Evolutionary conservation across 2,797 vertebrate genomes (phyloP).

Genomic region (Xenentodon cancila): DNA sequence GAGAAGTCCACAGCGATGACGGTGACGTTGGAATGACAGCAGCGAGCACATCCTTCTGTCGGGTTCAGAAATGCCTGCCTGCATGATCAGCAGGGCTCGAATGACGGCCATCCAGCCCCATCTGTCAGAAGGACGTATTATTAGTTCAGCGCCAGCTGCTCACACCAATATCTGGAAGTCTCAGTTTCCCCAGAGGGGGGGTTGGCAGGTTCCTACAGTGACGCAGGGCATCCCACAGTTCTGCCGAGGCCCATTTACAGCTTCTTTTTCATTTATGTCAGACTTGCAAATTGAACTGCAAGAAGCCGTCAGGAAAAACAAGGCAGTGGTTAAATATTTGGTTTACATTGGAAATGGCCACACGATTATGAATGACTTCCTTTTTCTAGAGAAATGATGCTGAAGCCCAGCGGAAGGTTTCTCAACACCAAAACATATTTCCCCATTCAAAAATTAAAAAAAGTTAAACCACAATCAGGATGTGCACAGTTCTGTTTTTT

Average conservation of each 20-base stretch:
- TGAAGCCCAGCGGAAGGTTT: slow-evolving; percentile 38
- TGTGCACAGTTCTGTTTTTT: no score
- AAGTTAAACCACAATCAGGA: not conserved
- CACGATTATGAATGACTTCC: slow-evolving; percentile 62
- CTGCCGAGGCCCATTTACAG: not conserved
- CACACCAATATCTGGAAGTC: slow-evolving; percentile 48
- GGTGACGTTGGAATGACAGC: slow-evolving; percentile 59
- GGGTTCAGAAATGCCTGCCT: slow-evolving; percentile 59
- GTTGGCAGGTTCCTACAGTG: slow-evolving; percentile 37
- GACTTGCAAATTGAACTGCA: not conserved
- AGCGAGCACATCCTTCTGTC: slow-evolving; percentile 51
- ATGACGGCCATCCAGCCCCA: slow-evolving; percentile 72
- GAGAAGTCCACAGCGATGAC: slow-evolving; percentile 43
- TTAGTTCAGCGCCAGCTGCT: slow-evolving; percentile 70
- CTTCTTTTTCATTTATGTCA: not conserved
- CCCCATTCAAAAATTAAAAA: not conserved
- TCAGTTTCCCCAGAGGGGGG: slow-evolving; percentile 12
- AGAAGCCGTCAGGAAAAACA: slow-evolving; percentile 4
- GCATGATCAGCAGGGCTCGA: slow-evolving; percentile 75
- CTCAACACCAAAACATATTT: slow-evolving; percentile 27
- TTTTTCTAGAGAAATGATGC: slow-evolving; percentile 67
- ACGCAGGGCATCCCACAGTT: slow-evolving; percentile 5
- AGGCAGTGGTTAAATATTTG: slow-evolving; percentile 12
- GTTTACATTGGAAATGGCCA: slow-evolving; percentile 33
- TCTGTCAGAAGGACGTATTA: slow-evolving; percentile 71